Base-by-base conservation (phyloP, 2,113 vertebrate genomes). In the Glareola pratincola region DNA sequence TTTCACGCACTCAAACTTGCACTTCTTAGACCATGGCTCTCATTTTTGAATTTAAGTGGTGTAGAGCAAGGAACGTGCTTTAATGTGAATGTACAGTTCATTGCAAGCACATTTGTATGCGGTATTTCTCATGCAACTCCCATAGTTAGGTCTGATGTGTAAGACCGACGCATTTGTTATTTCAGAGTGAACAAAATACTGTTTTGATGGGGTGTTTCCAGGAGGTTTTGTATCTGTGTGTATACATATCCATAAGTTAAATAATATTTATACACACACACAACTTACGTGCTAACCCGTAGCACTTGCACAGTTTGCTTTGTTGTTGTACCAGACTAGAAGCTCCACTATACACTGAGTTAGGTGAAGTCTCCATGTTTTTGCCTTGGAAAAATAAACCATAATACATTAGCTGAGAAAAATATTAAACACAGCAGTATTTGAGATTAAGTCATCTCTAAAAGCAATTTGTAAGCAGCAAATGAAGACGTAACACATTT, bases 261-360 rank as follows among this genome's bases (percentile, higher is more conserved):
- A 41, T 24, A 21, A 5, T 22, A 37, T 50, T 56, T 60, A 30
- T 34, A n/a, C 36, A 50, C 5, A 43, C 6, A 8, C 7, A 9
- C 2, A 6, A 10, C 21, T n/a, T 69, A 1, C 0, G 8, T 47
- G 74, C 17, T 27, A 9, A 37, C 8, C 6, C 0, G 12, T 16
- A 64, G 37, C n/a, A 36, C 23, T 16, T 30, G 41, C 64, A 37
- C 29, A 41, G 63, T 48, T 91, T 69, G 69, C 29, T 76, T 73
- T 50, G 21, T 16, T 64, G 47, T 47, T 59, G 29, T 0, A 41
- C 27, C 27, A 64, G 26, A 45, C n/a, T 5, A 51, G n/a, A 73
- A 82, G 39, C 29, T 74, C 29, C 29, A 14, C 15, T 63, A 2
- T 26, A 1, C 39, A 34, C 51, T 34, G 20, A 76, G 22, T 47